Evolutionary conservation across 1,140 invertebrate species (phyloP).

Genomic region (Antheraea pernyi): DNA sequence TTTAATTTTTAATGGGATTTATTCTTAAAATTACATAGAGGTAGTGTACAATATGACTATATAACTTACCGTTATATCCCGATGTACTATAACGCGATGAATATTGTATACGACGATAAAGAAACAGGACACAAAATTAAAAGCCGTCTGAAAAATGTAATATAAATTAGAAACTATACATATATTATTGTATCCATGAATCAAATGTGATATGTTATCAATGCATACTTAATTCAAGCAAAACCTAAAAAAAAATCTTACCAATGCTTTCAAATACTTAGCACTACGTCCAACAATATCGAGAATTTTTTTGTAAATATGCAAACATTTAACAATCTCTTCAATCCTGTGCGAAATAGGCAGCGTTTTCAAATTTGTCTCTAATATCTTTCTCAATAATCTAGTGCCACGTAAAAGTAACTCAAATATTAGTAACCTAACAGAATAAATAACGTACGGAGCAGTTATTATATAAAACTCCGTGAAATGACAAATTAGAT

Average conservation of each 20-base stretch:
- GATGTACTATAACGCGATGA: background rate
- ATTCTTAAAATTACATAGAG: too few species aligned
- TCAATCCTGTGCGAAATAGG: background rate
- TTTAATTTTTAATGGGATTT: too few species aligned
- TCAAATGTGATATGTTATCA: too few species aligned
- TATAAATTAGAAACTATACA: background rate
- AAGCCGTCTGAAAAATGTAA: background rate
- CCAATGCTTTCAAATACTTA: background rate
- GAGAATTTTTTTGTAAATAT: background rate
- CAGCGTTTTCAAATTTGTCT: background rate
- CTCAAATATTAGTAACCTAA: background rate
- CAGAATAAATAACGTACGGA: background rate
- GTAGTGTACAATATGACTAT: background rate
- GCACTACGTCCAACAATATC: background rate
- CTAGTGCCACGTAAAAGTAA: background rate
- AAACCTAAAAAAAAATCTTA: background rate
- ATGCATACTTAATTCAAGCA: too few species aligned
- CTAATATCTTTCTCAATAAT: background rate
- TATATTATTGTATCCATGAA: background rate
- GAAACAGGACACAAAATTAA: background rate
- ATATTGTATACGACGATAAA: background rate
- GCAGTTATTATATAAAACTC: background rate
- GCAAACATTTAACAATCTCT: background rate
- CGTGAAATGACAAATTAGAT: background rate
- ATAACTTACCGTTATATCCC: background rate